Base-by-base conservation (phyloP, 2,797 vertebrate genomes). In the Geranospiza caerulescens region DNA sequence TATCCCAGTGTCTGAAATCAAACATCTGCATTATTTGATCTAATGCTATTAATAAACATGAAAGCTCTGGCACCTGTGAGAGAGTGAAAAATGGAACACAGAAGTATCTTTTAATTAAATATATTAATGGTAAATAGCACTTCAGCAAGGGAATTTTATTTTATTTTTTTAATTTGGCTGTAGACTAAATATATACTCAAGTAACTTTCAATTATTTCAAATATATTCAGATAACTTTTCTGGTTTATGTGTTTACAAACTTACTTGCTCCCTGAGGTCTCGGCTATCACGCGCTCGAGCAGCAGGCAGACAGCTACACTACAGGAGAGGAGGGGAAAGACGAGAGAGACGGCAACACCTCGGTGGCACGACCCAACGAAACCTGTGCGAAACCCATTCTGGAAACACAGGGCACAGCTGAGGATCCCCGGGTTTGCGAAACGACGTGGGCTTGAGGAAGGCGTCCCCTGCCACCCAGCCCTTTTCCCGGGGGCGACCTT, bases 41-140 rank as follows among this genome's bases (percentile, higher is more conserved):
- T 91, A 96, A 95, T 92, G 91, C 89, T 90, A 94, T 97, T 85
- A 94, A 95, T 95, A 97, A 95, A 90, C 92, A 84, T 62, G 88
- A 96, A 96, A 84, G 91, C 70, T 92, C 78, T 95, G 87, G 82
- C 92, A 97, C 96, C 96, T 97, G 89, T 95, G 72, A 91, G 86
- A 97, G 93, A 96, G 93, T 91, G 89, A 94, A 92, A 97, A 96
- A 95, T 95, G 83, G 68, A 90, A 92, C 87, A 97, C 71, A 96
- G 53, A 80, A 97, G 63, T 93, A 94, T 89, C 76, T 96, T 87
- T 93, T 82, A 96, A 97, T 97, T 97, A 96, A 97, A 93, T 90
- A 96, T 63, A 85, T 97, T 96, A 95, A 79, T 58, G 36, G 87
- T 74, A 95, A 96, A 93, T 68, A 93, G 80, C 63, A 93, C 82